Conservation (phyloP, 2,888 invertebrate species). For the Colletes collaris region DNA sequence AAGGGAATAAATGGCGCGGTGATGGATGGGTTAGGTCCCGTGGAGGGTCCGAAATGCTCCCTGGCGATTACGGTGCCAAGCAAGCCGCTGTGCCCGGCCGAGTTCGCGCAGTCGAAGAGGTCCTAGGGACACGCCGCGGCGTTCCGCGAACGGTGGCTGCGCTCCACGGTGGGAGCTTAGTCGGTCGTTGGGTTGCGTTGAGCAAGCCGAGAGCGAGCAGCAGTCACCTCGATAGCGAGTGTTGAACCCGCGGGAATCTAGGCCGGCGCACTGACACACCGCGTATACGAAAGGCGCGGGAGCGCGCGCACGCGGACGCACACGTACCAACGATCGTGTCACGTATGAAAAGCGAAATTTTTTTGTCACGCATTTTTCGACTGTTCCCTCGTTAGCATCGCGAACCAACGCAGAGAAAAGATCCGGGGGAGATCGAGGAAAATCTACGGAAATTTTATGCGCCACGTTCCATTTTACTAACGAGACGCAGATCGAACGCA, state of each 20-base stretch:
- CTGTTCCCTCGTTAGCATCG: not conserved
- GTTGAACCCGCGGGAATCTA: constrained; percentile 83
- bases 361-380: constrained; percentile 24
- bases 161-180: constrained; percentile 72
- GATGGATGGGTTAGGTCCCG: not conserved
- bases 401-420: no score
- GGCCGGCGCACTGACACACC: constrained; percentile 85
- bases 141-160: constrained; percentile 61
- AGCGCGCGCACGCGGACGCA: constrained; percentile 56
- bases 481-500: no score
- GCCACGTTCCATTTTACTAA: no score
- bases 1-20: no score
- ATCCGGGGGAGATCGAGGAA: not conserved
- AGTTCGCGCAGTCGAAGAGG: constrained; percentile 48
- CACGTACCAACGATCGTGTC: constrained; percentile 15
- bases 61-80: constrained; percentile 34
- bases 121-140: constrained; percentile 55
- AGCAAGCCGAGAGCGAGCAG: constrained; percentile 73
- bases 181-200: constrained; percentile 74
- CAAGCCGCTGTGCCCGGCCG: constrained; percentile 25
- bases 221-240: constrained; percentile 83
- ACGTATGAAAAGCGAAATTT: constrained; percentile 52
- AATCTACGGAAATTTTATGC: not conserved
- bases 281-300: constrained; percentile 72
- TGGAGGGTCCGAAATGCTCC: constrained; percentile 34